Percentiles rank a stretch among this genome's conserved stretches.
Conservation (phyloP, 2,113 vertebrate species). For the Callipepla californica region DNA sequence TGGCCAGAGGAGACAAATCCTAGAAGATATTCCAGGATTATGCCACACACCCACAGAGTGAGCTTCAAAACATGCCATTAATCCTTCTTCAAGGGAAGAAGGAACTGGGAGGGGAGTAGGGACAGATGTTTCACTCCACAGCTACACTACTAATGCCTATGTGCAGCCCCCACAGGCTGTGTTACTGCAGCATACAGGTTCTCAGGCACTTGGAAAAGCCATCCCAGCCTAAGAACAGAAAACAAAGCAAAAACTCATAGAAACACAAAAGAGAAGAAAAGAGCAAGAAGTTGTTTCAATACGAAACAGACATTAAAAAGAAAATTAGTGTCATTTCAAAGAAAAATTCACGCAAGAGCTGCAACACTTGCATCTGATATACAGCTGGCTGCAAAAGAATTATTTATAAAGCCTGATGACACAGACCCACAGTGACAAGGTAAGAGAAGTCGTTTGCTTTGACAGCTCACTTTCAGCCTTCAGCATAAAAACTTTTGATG, state of each 20-base stretch:
- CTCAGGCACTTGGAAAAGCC: not conserved
- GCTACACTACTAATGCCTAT: not conserved
- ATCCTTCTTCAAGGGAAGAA: not conserved
- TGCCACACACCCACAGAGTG: fast-evolving
- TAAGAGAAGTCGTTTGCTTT: not conserved
- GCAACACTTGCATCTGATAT: not conserved
- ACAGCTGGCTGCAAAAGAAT: constrained; percentile 52
- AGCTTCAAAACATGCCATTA: not conserved
- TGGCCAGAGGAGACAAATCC: not conserved
- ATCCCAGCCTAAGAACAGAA: not conserved
- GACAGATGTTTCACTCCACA: not conserved
- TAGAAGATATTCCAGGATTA: not conserved
- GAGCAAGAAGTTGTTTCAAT: not conserved
- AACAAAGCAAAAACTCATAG: not conserved
- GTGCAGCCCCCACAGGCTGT: not conserved
- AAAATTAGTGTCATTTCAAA: constrained; percentile 17
- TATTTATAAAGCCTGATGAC: constrained; percentile 62
- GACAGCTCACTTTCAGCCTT: constrained; percentile 13
- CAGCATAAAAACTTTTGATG: constrained; percentile 30
- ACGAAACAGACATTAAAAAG: not conserved
- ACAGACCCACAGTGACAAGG: constrained; percentile 11
- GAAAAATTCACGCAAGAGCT: not conserved
- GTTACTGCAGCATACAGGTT: not conserved
- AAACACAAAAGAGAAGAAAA: not conserved
- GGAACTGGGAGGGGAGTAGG: not conserved